Evolutionary conservation across 2,888 invertebrate species (phyloP).

Genomic region (Colostygia pectinataria): DNA sequence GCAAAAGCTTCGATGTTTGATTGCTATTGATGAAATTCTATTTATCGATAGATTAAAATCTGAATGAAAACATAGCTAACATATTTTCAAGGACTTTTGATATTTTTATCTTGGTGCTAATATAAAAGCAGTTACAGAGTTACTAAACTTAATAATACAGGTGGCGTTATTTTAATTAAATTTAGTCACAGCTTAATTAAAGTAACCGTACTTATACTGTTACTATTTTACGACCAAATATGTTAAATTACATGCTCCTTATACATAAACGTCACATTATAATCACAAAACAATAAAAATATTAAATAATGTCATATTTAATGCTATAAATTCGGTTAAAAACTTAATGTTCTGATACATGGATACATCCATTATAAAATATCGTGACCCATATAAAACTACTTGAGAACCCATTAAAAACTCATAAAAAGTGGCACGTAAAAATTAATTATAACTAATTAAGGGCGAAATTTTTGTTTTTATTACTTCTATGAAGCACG

Average conservation of each 20-base stretch:
- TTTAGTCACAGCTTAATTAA: too few species aligned
- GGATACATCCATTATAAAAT: constrained; percentile 23
- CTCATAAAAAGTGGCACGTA: constrained; percentile 37
- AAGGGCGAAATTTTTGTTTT: constrained; percentile 24
- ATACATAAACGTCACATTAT: constrained; percentile 22
- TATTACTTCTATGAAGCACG: constrained; percentile 15
- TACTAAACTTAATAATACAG: too few species aligned
- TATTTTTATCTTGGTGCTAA: too few species aligned
- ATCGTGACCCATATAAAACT: constrained; percentile 36
- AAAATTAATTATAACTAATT: constrained; percentile 40
- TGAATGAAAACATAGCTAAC: too few species aligned
- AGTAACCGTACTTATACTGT: too few species aligned
- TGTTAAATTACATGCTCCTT: neutral
- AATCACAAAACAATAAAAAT: constrained; percentile 27
- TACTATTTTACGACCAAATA: neutral
- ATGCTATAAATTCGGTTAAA: constrained; percentile 21
- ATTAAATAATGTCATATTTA: constrained; percentile 25
- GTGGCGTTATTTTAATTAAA: too few species aligned
- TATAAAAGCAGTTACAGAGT: too few species aligned
- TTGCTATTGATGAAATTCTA: too few species aligned
- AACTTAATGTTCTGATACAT: constrained; percentile 24
- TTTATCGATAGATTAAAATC: too few species aligned
- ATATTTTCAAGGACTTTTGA: too few species aligned
- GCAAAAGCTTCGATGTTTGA: too few species aligned
- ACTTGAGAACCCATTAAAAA: constrained; percentile 39